Evolutionary conservation across 1,140 invertebrate genomes (phyloP), one percentile per base, ranked within the genome.

Genomic region (Octopus sinensis): DNA sequence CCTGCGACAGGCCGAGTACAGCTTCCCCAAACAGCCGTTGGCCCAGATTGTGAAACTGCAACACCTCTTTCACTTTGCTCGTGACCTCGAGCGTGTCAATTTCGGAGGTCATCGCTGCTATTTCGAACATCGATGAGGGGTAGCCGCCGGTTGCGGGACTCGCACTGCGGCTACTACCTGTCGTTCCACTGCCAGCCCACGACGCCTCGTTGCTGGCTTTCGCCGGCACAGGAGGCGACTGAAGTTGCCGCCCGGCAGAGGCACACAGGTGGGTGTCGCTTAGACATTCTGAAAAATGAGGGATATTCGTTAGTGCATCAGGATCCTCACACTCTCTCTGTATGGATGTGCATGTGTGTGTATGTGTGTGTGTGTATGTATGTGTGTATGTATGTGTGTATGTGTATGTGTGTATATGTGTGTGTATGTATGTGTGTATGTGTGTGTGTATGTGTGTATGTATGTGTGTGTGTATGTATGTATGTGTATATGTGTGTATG

Each of bases 11-110:
- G 0, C 97, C 97, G 0, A 99, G 91, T 52, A 99, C 97, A 0
- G 96, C 96, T 92, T 99, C 97, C 23, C 97, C 97, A 88, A 99
- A 99, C 80, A 99, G 96, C 93, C 99, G 99, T 91, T 99, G 98
- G 2, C 97, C 97, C 85, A 99, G 97, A 87, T 99, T 99, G 87
- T 99, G 98, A 10, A 97, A 97, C 62, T 99, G 92, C 1, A 99
- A 92, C 0, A 97, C 96, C 90, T 99, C 97, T 89, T 99, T 99
- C 87, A 99, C 98, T 90, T 97, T 96, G 0, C 96, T 98, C 0
- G 97, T 99, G 83, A 99, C 97, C 6, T 95, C 94, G 89, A 98
- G 96, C 0, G 98, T 99, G 89, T 99, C 97, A 53, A 99, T 92
- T 88, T 99, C 97, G 85, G 97, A 96, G 1, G 97, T 98, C 6